Evolutionary conservation across 2,113 vertebrate genomes (phyloP), one percentile per base, ranked within the genome.

Genomic region (Cottus gobio): DNA sequence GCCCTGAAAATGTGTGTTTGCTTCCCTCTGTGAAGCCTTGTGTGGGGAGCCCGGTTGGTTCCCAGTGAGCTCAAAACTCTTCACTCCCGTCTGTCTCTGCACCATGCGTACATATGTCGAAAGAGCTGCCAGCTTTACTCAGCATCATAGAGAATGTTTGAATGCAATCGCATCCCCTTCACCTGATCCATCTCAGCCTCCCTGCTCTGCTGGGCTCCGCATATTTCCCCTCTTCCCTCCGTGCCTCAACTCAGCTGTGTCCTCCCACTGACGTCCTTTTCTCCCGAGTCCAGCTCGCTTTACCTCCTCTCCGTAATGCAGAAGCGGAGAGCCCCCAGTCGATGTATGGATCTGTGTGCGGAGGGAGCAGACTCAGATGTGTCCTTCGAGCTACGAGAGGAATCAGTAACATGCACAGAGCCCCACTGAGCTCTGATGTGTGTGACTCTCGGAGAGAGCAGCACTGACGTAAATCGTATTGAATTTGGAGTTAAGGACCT

Each of bases 51-150:
- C 70, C 52, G 26, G 11, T 61, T 61, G 48, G 58, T 75, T 79
- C 31, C 26, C 42, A 78, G 63, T 69, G 72, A 71, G 75, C 60
- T 87, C 48, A 62, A 74, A 77, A 86, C 65, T 80, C 73, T 61
- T 58, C n/a, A 5, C 39, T 20, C 60, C 58, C 66, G 22, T 69
- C 75, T 64, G 67, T 69, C 57, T 81, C 75, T 79, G 46, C 73
- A 82, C 63, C 82, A 1, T 34, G 4, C 34, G 52, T 63, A 67
- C 76, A 79, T 63, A 83, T 85, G 76, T 86, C 56, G 39, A 77
- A 80, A 63, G 66, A 87, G 61, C 77, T 86, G 72, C 80, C 71
- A 58, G 80, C 79, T 87, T 80, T 83, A 66, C 79, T 83, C 74
- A 28, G 71, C 76, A 61, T 72, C 71, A 79, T 60, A 75, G 75